Evolutionary conservation across 2,888 invertebrate genomes (phyloP), one percentile per base, ranked within the genome.

Genomic region (Drosophila greeni): DNA sequence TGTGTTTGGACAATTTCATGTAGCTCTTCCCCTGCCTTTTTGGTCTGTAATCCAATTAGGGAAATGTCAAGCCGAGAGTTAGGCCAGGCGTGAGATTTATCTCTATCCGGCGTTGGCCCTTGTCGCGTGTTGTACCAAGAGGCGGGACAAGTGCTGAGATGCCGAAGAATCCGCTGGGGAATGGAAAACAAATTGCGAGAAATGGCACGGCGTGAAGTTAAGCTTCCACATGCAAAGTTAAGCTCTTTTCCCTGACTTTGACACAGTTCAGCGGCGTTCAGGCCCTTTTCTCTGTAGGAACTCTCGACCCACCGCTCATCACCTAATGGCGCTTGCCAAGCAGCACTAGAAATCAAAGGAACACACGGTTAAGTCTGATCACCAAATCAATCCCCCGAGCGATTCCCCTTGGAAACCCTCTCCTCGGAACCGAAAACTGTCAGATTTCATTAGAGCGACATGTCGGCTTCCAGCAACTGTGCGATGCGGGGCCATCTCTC

Each of bases 371-470:
- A 5, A 23, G 9, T 18, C 12, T 16, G 9, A 60, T 55, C 39
- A 53, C 53, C 31, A 67, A 65, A 72, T 69, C 70, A 71, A 72
- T 64, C 67, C 60, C 42, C 36, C 52, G 42, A 37, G 26, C 9
- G 33, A 29, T 20, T 12, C 18, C 31, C 33, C 39, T 42, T 40
- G 26, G 48, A 53, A 59, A 43, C 14, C 29, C 14, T 20, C 29
- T 45, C 14, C 33, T 42, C 39, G 16, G 52, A 72, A 58, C 69
- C 49, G 51, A 82, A 79, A 82, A 60, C 80, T 84, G 81, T 77
- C 81, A 82, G 80, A 77, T 84, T 84, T 84, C 77, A 84, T 84
- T 81, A 82, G 71, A 76, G 73, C 36, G 67, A 68, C 70, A 83
- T 45, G 75, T 74, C 64, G 62, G 48, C 43, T 54, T 43, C 42